Evolutionary conservation across 2,113 vertebrate genomes (phyloP).

Genomic region (Gymnogyps californianus): DNA sequence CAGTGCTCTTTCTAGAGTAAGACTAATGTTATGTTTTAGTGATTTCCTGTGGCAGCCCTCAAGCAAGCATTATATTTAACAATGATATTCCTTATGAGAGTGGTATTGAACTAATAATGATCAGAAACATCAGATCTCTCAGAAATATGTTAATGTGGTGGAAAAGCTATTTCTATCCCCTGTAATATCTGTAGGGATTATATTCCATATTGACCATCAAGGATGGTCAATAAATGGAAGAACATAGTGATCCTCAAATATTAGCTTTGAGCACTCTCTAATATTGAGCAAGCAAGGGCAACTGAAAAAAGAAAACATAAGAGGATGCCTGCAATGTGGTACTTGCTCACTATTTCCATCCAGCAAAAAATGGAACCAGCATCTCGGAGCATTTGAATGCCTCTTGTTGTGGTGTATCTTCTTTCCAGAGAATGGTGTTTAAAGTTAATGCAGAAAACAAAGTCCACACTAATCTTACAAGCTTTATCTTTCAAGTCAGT

Average conservation of each 20-base stretch:
- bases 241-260: not conserved
- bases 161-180: not conserved
- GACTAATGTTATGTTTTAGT: not conserved
- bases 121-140: not conserved
- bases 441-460: not conserved
- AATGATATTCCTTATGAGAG: not conserved
- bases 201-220: not conserved
- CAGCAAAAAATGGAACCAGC: not conserved
- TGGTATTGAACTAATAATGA: not conserved
- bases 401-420: not conserved
- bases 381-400: not conserved
- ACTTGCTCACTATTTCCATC: not conserved
- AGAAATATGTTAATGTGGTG: not conserved
- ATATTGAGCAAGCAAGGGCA: not conserved
- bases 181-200: not conserved
- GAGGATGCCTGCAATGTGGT: not conserved
- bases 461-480: not conserved
- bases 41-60: not conserved
- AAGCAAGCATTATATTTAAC: not conserved
- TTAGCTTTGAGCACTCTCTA: not conserved
- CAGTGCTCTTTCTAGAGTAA: not conserved
- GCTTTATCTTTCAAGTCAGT: not conserved
- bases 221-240: not conserved
- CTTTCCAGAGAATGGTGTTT: not conserved
- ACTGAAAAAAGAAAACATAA: not conserved